Conservation (phyloP, 2,888 invertebrate genomes). For the Drosophila lacicola region DNA sequence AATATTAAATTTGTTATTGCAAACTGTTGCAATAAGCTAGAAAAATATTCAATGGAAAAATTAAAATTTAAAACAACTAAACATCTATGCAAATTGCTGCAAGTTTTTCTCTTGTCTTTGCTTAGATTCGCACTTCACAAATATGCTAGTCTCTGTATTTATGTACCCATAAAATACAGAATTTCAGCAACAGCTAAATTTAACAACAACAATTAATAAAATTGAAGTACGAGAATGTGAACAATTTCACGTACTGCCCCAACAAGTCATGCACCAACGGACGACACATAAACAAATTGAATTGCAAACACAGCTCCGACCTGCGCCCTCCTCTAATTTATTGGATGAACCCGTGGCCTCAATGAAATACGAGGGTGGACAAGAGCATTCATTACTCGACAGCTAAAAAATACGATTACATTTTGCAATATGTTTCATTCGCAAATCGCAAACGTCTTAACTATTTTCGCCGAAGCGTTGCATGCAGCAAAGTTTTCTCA, state of each 20-base stretch:
- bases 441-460: background rate
- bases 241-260: conserved; percentile 44
- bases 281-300: conserved; percentile 77
- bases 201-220: conserved; percentile 51
- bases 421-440: conserved; percentile 12
- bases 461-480: conserved; percentile 10
- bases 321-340: conserved; percentile 16
- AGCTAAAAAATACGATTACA: conserved; percentile 42
- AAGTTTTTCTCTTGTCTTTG: too few relatives aligned
- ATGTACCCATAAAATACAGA: conserved; percentile 44
- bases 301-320: conserved; percentile 41
- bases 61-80: too few relatives aligned
- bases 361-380: conserved; percentile 46
- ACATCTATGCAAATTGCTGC: too few relatives aligned
- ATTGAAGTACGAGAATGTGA: conserved; percentile 46
- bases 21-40: too few relatives aligned
- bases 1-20: too few relatives aligned
- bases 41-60: too few relatives aligned
- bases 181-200: conserved; percentile 39
- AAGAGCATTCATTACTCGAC: conserved; percentile 49
- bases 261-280: conserved; percentile 55
- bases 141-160: conserved; percentile 19
- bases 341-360: conserved; percentile 21
- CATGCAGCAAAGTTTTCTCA: background rate
- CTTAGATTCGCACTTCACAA: too few relatives aligned